A percentile compares a stretch with the other conserved stretches of the same genome.
Conservation (phyloP, 2,113 vertebrate genomes). For the Thalassarche chlororhynchos region DNA sequence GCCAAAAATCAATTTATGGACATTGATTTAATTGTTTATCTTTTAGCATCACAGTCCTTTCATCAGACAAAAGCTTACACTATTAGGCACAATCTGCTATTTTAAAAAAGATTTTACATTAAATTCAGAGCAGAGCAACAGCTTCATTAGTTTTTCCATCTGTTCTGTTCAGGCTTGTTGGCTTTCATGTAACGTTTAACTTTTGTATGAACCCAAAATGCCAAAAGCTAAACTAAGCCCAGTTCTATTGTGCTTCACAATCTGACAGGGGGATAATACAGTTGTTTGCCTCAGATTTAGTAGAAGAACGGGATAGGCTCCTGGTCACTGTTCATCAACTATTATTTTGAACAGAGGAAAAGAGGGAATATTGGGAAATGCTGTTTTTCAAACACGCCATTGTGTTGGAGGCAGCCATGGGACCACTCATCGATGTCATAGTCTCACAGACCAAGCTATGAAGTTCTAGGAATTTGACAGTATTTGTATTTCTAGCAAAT, state of each 20-base stretch:
- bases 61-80: background rate
- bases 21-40: background rate
- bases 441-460: background rate
- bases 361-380: background rate
- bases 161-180: constrained; percentile 10
- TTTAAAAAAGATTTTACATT: constrained; percentile 29
- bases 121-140: constrained; percentile 19
- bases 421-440: background rate
- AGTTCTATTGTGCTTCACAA: background rate
- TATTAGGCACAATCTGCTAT: constrained; percentile 17
- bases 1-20: background rate
- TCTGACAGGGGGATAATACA: background rate
- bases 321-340: background rate
- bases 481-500: background rate
- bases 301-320: background rate
- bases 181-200: constrained; percentile 29
- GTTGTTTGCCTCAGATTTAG: background rate
- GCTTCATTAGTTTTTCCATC: constrained; percentile 47
- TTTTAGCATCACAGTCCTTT: background rate
- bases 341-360: background rate
- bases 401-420: background rate
- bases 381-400: background rate
- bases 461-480: background rate
- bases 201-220: constrained; percentile 12
- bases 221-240: constrained; percentile 4